Conservation (phyloP, 2,113 vertebrate species). For the Triplophysa dalaica region DNA sequence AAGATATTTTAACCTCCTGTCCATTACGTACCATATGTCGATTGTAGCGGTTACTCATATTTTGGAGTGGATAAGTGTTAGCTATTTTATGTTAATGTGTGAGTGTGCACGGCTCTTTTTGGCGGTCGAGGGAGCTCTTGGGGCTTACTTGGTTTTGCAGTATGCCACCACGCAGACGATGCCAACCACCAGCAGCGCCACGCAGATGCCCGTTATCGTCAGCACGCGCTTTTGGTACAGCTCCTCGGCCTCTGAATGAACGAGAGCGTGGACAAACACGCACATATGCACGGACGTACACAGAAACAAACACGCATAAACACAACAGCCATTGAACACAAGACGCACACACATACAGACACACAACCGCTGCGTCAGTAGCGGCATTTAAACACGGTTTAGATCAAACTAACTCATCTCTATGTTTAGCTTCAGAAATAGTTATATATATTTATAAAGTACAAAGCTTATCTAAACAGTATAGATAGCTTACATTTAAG, state of each 20-base stretch:
- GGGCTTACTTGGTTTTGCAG: conserved; percentile 98
- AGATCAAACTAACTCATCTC: background rate
- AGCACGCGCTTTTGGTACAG: conserved; percentile 96
- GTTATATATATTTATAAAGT: background rate
- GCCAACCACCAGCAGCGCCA: conserved; percentile 94
- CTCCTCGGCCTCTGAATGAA: conserved; percentile 89
- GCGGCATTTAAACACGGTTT: conserved; percentile 16
- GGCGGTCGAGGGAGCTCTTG: background rate
- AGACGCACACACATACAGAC: conserved; percentile 31
- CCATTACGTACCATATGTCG: too few species aligned
- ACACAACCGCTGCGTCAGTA: conserved; percentile 52
- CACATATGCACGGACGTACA: conserved; percentile 43
- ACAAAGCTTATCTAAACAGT: background rate
- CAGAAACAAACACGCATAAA: conserved; percentile 24
- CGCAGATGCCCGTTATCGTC: conserved; percentile 97
- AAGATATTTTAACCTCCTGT: too few species aligned
- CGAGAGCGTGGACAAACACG: conserved; percentile 51
- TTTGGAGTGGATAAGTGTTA: background rate
- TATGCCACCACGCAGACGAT: conserved; percentile 98
- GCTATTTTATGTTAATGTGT: background rate
- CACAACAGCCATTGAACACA: conserved; percentile 19
- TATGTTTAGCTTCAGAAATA: background rate
- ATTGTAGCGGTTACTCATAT: too few species aligned
- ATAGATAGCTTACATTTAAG: background rate
- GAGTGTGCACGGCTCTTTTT: conserved; percentile 9